Evolutionary conservation across 2,888 invertebrate genomes (phyloP), one percentile per base, ranked within the genome.

Genomic region (Cryptus viduatorius): DNA sequence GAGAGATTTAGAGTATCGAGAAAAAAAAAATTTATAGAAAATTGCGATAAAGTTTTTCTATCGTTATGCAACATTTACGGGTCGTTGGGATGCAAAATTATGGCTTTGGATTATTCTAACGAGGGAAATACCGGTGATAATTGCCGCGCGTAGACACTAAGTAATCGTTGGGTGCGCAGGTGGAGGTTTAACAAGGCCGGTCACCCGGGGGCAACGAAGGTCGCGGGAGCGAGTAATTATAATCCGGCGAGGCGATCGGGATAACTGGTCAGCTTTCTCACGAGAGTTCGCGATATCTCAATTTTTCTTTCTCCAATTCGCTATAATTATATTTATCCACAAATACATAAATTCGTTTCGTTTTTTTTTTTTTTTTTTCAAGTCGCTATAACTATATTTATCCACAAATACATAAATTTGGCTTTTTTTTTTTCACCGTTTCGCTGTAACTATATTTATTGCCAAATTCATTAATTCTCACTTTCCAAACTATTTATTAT

Each of bases 231-330:
- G 42, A 5, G 42, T 42, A 77, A 68, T 77, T 68, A 56, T 46
- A 68, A 77, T 46, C 12, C 77, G 31, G 59, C 46, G 37, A 59
- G 48, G 61, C 4, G 12, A 44, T 77, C 67, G n/a, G 31, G 44
- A 68, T 46, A 59, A 68, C 29, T 44, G 31, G 56, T 67, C 19
- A 56, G n/a, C 67, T 37, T 68, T 77, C 56, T 37, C 77, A 77
- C 56, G 56, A 46, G n/a, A 29, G 24, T 68, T 24, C 2, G 16
- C 10, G 65, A 65, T 37, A 8, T 53, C 24, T 24, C 24, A 24
- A 24, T 24, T 24, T 24, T 24, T 24, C 50, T 4, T 31, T 50
- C 7, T 64, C 16, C 24, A 24, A 65, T 29, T 65, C 56, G 56
- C 24, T 53, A 16, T 24, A 24, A 65, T 53, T 65, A 37, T 4